Evolutionary conservation across 1,140 invertebrate species (phyloP), one percentile per base, ranked within the genome.

Genomic region (Daktulosphaira vitifoliae): DNA sequence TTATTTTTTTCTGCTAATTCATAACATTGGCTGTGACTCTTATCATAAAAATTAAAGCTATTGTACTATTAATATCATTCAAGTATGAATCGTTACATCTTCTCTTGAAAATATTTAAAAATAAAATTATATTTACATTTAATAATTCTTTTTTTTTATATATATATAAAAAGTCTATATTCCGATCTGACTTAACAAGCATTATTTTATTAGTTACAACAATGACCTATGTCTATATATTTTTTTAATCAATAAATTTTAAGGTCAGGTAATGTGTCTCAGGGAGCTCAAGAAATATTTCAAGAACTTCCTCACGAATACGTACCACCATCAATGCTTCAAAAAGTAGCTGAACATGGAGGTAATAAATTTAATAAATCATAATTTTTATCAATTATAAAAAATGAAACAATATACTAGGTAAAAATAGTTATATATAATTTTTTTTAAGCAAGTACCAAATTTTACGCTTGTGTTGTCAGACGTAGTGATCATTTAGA

Each of bases 271-370:
- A 74, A 74, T 65, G 71, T 75, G 8, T 75, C 71, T 39, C 77
- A 90, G 81, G 92, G 92, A 44, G 94, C 92, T n/a, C 92, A 97
- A 78, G 94, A 98, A 78, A 87, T 98, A 16, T 98, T 99, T 73
- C 89, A 93, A 74, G 95, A 99, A 73, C 77, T 99, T 39, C 97
- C 97, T 0, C 86, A 95, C 73, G 97, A 99, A 76, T 99, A 96
- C 75, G 94, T 99, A 7, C 87, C 95, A 20, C 91, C 93, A 0
- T 88, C 93, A 72, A 90, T 92, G 81, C 76, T 99, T 25, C 83
- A 88, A 56, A 97, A 98, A 79, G 95, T 98, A 3, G 90, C 94
- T 0, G 87, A 94, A 74, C 92, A 97, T 76, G 96, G 97, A 72
- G 90, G 93, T 95, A 79, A 84, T 82, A 78, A 22, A 18, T n/a